These are phyloP conservation scores for Drosophila affinis DNA, from an alignment of 2,888 invertebrate species.

Conservation along the genomic window DNA sequence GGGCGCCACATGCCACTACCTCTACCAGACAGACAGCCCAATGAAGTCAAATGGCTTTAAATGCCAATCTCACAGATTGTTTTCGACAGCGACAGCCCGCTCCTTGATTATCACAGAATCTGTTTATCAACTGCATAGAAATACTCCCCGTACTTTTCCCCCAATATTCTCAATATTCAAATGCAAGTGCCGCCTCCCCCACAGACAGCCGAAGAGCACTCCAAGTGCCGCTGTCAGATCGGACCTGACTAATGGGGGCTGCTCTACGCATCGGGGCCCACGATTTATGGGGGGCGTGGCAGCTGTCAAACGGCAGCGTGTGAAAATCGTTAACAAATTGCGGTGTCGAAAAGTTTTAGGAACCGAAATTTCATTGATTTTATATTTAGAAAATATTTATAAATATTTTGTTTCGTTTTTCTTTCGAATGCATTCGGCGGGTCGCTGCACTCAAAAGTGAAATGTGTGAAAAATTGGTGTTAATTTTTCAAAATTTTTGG, in stretches of 20 bases:
- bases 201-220: constrained; percentile 14
- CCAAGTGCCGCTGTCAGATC: constrained; percentile 65
- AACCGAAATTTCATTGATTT: constrained; percentile 50
- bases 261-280: constrained; percentile 47
- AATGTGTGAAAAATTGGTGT: constrained; percentile 70
- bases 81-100: not conserved
- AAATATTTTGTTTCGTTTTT: constrained; percentile 25
- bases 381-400: constrained; percentile 63
- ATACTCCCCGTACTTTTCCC: constrained; percentile 9
- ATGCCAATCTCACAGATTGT: constrained; percentile 5
- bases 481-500: constrained; percentile 38
- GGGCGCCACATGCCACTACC: constrained; percentile 62
- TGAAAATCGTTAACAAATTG: constrained; percentile 79
- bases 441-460: constrained; percentile 58
- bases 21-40: constrained; percentile 36
- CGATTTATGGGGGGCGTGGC: constrained; percentile 63
- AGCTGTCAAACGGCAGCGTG: constrained; percentile 69
- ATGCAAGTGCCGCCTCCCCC: constrained; percentile 40
- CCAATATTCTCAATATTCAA: constrained; percentile 14
- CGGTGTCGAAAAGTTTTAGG: constrained; percentile 68
- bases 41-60: constrained; percentile 24
- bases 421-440: constrained; percentile 49
- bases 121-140: constrained; percentile 1
- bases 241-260: constrained; percentile 65
- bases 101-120: not conserved